Evolutionary conservation across 2,888 invertebrate species (phyloP).

Genomic region (Thera obeliscata): DNA sequence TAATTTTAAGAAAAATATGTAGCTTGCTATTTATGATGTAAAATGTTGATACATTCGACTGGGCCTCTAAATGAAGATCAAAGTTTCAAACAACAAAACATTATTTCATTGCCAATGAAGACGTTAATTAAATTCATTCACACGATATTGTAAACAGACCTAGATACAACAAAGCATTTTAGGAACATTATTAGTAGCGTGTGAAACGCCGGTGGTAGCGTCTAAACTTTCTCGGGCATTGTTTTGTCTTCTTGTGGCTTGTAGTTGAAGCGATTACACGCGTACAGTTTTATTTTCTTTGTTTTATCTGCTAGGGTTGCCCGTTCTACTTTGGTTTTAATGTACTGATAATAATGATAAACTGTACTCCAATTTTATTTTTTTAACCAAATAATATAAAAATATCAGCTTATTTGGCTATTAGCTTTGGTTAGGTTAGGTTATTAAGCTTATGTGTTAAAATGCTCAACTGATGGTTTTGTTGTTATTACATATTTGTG

Average conservation of each 20-base stretch:
- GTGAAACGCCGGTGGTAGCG: slow-evolving; percentile 45
- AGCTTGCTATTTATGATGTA: too few relatives aligned
- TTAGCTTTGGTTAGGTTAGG: too few relatives aligned
- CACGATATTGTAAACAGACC: slow-evolving; percentile 21
- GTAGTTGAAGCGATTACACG: slow-evolving; percentile 56
- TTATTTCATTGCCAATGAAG: slow-evolving; percentile 9
- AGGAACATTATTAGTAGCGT: slow-evolving; percentile 28
- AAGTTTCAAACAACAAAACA: slow-evolving; percentile 8
- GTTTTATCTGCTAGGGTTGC: slow-evolving; percentile 41
- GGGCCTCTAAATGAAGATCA: background rate
- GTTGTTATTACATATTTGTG: too few relatives aligned
- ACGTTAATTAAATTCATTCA: slow-evolving; percentile 13
- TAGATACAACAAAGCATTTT: slow-evolving; percentile 22
- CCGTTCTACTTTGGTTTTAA: slow-evolving; percentile 35
- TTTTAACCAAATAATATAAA: too few relatives aligned
- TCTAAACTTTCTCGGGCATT: slow-evolving; percentile 61
- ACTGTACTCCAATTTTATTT: too few relatives aligned
- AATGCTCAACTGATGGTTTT: too few relatives aligned
- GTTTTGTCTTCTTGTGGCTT: slow-evolving; percentile 52
- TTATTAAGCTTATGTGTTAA: too few relatives aligned
- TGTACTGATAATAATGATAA: background rate
- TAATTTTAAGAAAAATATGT: too few relatives aligned
- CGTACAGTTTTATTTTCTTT: slow-evolving; percentile 50
- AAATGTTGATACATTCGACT: background rate
- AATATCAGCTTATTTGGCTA: too few relatives aligned